These are phyloP conservation scores for Neotoxoptera formosana DNA, from an alignment of 1,140 invertebrate genomes.

Conservation along the genomic window DNA sequence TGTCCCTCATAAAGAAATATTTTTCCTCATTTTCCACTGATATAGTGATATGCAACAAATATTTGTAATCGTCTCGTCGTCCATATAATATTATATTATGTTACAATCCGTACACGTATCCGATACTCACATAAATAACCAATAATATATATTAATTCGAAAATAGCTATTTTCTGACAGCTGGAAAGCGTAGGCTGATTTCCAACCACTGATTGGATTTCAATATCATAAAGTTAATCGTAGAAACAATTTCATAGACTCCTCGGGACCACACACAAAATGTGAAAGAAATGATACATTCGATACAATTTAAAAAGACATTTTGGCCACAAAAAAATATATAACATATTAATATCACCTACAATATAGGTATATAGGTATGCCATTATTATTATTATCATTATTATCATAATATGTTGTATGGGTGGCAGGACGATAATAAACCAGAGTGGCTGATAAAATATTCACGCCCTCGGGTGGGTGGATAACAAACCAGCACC, in stretches of 20 bases:
- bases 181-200: neutral
- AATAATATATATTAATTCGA: neutral
- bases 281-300: neutral
- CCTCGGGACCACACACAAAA: neutral
- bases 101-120: too few species aligned
- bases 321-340: neutral
- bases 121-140: too few species aligned
- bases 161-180: too few species aligned
- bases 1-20: too few species aligned
- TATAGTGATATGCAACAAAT: too few species aligned
- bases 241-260: neutral
- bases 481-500: neutral
- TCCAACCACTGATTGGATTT: neutral
- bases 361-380: too few species aligned
- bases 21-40: too few species aligned
- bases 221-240: neutral
- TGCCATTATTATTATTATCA: neutral
- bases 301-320: neutral
- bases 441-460: neutral
- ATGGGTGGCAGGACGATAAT: neutral
- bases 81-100: too few species aligned
- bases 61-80: too few species aligned
- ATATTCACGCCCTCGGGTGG: neutral
- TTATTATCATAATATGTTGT: neutral
- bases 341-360: too few species aligned